Percentiles rank a stretch among this genome's conserved stretches.
These are phyloP conservation scores for Trichonephila clavata DNA, from an alignment of 1,140 invertebrate species.

Conservation along the genomic window DNA sequence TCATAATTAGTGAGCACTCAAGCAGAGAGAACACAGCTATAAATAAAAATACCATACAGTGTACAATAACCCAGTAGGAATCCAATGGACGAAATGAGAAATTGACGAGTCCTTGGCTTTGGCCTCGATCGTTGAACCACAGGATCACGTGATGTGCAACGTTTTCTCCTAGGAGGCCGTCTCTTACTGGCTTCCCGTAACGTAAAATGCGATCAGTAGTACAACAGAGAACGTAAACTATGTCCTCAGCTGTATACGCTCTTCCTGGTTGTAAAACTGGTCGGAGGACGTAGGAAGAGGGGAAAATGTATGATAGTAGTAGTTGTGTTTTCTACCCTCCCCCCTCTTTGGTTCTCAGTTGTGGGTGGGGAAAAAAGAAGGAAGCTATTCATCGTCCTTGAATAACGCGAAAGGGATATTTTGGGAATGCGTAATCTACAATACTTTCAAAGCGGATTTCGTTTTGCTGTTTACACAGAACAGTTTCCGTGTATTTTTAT, in stretches of 20 bases:
- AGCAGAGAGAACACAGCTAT: not conserved
- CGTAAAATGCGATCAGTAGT: conserved; percentile 10
- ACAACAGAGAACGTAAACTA: not conserved
- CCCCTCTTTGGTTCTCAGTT: not conserved
- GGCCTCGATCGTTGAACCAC: conserved; percentile 29
- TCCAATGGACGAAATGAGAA: not conserved
- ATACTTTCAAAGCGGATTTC: not conserved
- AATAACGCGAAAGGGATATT: not conserved
- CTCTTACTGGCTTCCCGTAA: not conserved
- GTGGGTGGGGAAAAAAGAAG: not conserved
- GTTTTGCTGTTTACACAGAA: no score
- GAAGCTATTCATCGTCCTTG: not conserved
- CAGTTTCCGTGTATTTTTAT: no score
- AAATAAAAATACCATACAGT: not conserved
- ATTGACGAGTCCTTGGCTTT: conserved; percentile 21
- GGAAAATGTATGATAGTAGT: not conserved
- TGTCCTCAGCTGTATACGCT: not conserved
- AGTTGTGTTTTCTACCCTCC: not conserved
- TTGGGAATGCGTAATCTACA: not conserved
- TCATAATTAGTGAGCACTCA: not conserved
- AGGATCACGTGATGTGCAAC: not conserved
- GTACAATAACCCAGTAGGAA: not conserved
- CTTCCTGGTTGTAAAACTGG: conserved; percentile 29
- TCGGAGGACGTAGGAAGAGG: not conserved
- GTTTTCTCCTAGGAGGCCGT: not conserved